These are phyloP conservation scores for Pantherophis guttatus DNA, from an alignment of 2,113 vertebrate genomes.

Conservation along the genomic window DNA sequence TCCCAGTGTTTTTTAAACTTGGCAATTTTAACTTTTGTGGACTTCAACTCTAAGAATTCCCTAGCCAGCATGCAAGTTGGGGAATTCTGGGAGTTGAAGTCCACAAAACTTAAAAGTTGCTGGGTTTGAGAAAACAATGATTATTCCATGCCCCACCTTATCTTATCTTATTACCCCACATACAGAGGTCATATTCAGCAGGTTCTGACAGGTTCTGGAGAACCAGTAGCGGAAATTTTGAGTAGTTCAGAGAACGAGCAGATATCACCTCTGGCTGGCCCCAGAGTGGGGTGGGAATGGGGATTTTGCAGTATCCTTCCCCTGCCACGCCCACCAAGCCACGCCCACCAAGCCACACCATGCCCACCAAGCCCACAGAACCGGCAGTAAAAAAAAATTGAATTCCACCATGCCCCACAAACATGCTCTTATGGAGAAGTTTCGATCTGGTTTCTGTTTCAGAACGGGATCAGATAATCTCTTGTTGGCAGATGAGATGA, in stretches of 20 bases:
- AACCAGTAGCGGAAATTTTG: no score
- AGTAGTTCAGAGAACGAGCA: no score
- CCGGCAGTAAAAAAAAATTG: no score
- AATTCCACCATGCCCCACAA: no score
- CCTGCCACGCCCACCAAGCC: no score
- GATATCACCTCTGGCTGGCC: no score
- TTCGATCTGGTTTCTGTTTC: background rate
- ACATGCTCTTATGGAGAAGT: background rate
- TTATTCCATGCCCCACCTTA: background rate
- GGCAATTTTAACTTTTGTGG: background rate
- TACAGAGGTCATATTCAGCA: no score
- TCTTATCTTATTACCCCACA: background rate
- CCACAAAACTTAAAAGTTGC: background rate
- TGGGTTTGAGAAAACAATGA: background rate
- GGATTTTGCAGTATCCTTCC: no score
- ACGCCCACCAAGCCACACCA: no score
- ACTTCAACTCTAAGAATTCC: background rate
- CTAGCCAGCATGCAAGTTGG: background rate
- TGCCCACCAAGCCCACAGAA: no score
- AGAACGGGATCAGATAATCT: background rate
- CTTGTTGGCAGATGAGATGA: background rate
- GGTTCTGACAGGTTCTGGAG: no score
- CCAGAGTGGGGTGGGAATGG: no score
- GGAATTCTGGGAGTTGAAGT: background rate
- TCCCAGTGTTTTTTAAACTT: background rate